Base-by-base conservation (phyloP, 1,140 invertebrate genomes). In the Leguminivora glycinivorella region DNA sequence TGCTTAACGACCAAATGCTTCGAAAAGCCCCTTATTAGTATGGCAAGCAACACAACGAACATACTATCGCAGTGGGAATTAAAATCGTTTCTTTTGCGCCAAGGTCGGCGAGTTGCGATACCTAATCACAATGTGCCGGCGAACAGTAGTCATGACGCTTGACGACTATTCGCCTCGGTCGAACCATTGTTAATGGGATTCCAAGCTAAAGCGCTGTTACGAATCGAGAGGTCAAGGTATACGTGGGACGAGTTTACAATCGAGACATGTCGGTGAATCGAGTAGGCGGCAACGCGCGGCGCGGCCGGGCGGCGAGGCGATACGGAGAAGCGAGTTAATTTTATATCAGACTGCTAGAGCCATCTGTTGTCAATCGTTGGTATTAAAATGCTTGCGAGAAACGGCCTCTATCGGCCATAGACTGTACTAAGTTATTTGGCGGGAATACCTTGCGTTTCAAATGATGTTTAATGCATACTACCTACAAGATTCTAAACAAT, bases 81-180 rank as follows among this genome's bases (percentile, higher is more conserved):
- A 81, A 79, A 79, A 84, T 84, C 75, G 79, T 88, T 83, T 84
- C 83, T 90, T 88, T 88, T 88, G 81, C 83, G 70, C 74, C 88
- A 90, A 90, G 88, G 88, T 83, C 85, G 83, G 83, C 81, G 77
- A 85, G 88, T 88, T 83, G 77, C 75, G 84, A 85, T 81, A 84
- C 77, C 81, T 83, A 78, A 83, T 87, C 82, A 84, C 77, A 81
- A 79, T 82, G 69, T 75, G 75, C 72, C 56, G 67, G 58, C 66
- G 70, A 52, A 58, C 69, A 72, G 22, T 52, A 52, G 19, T 52
- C 47, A 10, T 52, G 17, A 52, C 19, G n/a, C 47, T 52, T 52
- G 10, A 19, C 47, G 19, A 10, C 47, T 2, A 19, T 52, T 52
- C 47, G 47, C 17, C 47, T 52, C n/a, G 19, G 17, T 6, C 47